Percentiles rank a stretch among this genome's conserved stretches.
These are phyloP conservation scores for Naso thynnoides DNA, from an alignment of 2,797 vertebrate species.

Conservation along the genomic window DNA sequence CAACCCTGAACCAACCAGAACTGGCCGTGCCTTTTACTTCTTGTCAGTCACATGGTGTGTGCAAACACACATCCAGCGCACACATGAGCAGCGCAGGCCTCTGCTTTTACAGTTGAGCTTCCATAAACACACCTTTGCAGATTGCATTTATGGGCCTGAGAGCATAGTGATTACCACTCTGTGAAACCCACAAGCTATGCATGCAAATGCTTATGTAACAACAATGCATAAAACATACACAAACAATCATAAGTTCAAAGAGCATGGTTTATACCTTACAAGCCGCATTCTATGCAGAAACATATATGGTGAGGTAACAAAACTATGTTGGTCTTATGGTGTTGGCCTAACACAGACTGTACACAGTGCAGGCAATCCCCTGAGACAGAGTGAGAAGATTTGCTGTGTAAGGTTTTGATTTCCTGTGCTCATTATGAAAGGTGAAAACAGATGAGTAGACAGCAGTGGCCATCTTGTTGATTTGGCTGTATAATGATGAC, in stretches of 20 bases:
- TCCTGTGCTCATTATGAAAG: conserved; percentile 73
- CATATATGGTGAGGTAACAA: conserved; percentile 12
- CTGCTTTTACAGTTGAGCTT: conserved; percentile 13
- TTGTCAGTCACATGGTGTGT: conserved; percentile 25
- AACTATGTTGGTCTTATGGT: conserved; percentile 40
- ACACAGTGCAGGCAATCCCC: conserved; percentile 42
- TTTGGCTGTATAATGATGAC: conserved; percentile 61
- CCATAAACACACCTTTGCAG: conserved; percentile 41
- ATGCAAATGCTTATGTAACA: conserved; percentile 30
- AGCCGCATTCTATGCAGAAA: conserved; percentile 23
- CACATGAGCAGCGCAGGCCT: conserved; percentile 3
- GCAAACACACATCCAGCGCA: conserved; percentile 15
- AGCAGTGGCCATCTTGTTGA: conserved; percentile 60
- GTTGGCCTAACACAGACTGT: conserved; percentile 21
- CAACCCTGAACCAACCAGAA: conserved; percentile 21
- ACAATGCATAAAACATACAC: conserved; percentile 27
- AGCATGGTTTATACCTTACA: conserved; percentile 36
- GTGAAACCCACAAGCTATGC: conserved; percentile 18
- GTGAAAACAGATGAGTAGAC: conserved; percentile 70
- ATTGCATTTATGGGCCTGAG: conserved; percentile 28
- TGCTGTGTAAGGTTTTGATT: conserved; percentile 68
- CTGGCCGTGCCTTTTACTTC: conserved; percentile 17
- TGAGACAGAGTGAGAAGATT: conserved; percentile 31
- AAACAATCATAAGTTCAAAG: conserved; percentile 30
- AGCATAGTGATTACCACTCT: conserved; percentile 22